Evolutionary conservation across 2,113 vertebrate genomes (phyloP).

Genomic region (Typhlomys cinereus): DNA sequence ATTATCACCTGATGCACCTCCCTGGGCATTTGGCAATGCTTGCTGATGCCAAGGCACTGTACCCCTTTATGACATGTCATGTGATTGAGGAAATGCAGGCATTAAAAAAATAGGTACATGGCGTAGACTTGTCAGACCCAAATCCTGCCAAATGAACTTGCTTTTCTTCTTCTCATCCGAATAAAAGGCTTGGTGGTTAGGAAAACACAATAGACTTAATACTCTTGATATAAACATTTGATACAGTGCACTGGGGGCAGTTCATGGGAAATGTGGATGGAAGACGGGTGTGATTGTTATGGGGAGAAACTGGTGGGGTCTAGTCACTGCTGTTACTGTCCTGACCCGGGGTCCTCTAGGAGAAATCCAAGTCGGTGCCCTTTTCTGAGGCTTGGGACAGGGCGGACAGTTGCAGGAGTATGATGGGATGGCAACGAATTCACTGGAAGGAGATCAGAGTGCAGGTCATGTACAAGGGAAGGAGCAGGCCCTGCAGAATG

Average conservation of each 20-base stretch:
- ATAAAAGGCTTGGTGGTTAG: slow-evolving; percentile 68
- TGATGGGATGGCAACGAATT: too few relatives aligned
- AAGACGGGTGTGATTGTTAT: background rate
- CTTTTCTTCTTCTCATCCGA: slow-evolving; percentile 23
- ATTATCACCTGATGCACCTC: background rate
- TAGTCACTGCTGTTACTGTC: background rate
- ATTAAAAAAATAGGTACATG: background rate
- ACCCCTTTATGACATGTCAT: background rate
- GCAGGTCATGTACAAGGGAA: fast-evolving
- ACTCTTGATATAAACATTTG: slow-evolving; percentile 48
- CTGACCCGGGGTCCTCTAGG: background rate
- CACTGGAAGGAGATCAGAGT: background rate
- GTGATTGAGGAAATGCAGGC: slow-evolving; percentile 6
- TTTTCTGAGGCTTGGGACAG: background rate
- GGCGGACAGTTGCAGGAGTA: too few relatives aligned
- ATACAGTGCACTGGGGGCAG: background rate
- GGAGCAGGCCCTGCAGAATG: background rate
- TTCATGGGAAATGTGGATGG: background rate
- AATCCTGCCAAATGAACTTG: background rate
- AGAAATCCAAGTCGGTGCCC: background rate
- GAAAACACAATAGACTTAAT: slow-evolving; percentile 49
- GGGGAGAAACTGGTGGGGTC: background rate
- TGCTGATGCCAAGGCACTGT: background rate
- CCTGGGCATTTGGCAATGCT: background rate
- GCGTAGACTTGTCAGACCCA: slow-evolving; percentile 29